These are phyloP conservation scores for Synanthedon formicaeformis DNA, from an alignment of 2,888 invertebrate species.

Conservation along the genomic window DNA sequence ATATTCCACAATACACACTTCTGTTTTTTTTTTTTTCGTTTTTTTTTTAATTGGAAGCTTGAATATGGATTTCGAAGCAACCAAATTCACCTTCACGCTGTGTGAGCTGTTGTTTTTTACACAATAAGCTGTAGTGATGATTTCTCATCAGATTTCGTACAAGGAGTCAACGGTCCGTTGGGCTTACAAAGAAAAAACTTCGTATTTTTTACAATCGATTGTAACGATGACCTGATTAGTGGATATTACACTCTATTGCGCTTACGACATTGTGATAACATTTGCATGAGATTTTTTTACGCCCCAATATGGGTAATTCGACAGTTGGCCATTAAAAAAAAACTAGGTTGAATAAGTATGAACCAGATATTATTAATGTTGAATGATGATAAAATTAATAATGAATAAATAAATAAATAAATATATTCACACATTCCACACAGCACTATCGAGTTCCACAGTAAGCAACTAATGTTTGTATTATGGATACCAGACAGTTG, in stretches of 20 bases:
- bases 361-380: no score
- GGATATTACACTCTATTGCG: not conserved
- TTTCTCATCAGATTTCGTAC: slow-evolving; percentile 26
- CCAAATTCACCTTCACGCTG: slow-evolving; percentile 18
- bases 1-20: no score
- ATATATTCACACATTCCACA: no score
- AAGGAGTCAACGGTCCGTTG: slow-evolving; percentile 19
- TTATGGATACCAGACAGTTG: no score
- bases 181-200: slow-evolving; percentile 7
- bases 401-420: no score
- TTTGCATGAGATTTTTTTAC: not conserved
- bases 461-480: no score
- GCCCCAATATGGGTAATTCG: no score
- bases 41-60: not conserved
- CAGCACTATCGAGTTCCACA: no score
- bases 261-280: not conserved
- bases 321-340: no score
- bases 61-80: not conserved
- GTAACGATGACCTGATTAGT: not conserved
- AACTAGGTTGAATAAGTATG: no score
- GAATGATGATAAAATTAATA: no score
- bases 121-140: slow-evolving; percentile 6
- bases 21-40: not conserved
- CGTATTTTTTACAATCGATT: slow-evolving; percentile 15
- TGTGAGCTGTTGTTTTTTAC: slow-evolving; percentile 10